Percentiles rank a stretch among this genome's conserved stretches.
These are phyloP conservation scores for Druon quercuslanigerum DNA, from an alignment of 1,140 invertebrate genomes.

Conservation along the genomic window DNA sequence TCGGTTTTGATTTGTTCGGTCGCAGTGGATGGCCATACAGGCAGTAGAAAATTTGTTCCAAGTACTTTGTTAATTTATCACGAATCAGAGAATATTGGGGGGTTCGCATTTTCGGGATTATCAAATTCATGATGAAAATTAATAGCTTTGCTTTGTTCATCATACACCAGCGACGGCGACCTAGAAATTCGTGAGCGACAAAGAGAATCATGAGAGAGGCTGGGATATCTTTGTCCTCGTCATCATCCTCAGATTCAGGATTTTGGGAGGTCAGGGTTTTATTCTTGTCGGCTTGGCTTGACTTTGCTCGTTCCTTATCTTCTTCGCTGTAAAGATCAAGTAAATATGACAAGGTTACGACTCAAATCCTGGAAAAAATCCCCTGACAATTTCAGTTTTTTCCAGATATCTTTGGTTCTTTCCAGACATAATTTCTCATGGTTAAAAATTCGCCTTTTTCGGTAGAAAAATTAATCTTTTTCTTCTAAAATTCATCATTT, in stretches of 20 bases:
- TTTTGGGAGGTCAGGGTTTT: conserved; percentile 59
- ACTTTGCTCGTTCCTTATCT: conserved; percentile 74
- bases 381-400: too few relatives aligned
- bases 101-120: conserved; percentile 81
- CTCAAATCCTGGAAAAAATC: too few relatives aligned
- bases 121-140: conserved; percentile 84
- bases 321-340: conserved; percentile 64
- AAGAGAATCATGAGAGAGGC: conserved; percentile 87
- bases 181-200: conserved; percentile 90
- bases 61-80: conserved; percentile 81
- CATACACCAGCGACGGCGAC: conserved; percentile 85
- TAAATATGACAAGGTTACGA: not conserved
- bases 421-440: too few relatives aligned
- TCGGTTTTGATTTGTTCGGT: conserved; percentile 82
- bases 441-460: too few relatives aligned
- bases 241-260: conserved; percentile 73
- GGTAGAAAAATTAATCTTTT: too few relatives aligned
- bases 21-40: conserved; percentile 88
- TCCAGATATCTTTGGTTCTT: too few relatives aligned
- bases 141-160: conserved; percentile 85
- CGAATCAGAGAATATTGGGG: conserved; percentile 73
- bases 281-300: conserved; percentile 55
- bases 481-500: too few relatives aligned
- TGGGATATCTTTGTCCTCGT: conserved; percentile 81
- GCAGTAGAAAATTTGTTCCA: conserved; percentile 94